Base-by-base conservation (phyloP, 2,888 invertebrate genomes). In the Cartodere bifasciata region DNA sequence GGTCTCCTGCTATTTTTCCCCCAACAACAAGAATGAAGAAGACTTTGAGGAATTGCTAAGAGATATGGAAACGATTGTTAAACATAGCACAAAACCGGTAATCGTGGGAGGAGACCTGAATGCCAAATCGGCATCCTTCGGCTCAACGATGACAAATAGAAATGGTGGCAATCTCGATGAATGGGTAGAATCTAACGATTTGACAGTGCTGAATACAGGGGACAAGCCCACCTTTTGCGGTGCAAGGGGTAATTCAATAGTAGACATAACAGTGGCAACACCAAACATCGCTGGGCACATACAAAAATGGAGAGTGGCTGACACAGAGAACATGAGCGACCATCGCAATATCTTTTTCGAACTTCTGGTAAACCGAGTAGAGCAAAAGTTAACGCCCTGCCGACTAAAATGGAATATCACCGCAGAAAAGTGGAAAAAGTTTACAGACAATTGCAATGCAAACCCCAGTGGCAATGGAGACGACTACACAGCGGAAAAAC, bases 141-240 rank as follows among this genome's bases (percentile, higher is more conserved):
- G 30, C 13, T 23, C 30, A 9, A 6, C n/a, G 7, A 10, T 7
- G 13, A 11, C 17, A 7, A 30, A 34, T 14, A 7, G 16, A 6
- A 34, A 25, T 22, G 34, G 34, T 4, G 12, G 17, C n/a, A 13
- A 30, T 23, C n/a, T 30, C 10, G 30, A 22, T 4, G 25, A 16
- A 11, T 30, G 24, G 34, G 12, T 29, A 11, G 17, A 17, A 4
- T 22, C 23, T 10, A 5, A 25, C 7, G 25, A 9, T 11, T 22
- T 33, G 21, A 20, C n/a, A 6, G 23, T 21, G n/a, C n/a, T 16
- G 5, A 34, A 34, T n/a, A 20, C 7, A 4, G 34, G 23, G 3
- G 30, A 15, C 7, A n/a, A n/a, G n/a, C 30, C 34, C 16, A 33
- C 34, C 10, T 34, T 33, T 13, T n/a, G n/a, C n/a, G n/a, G n/a